Base-by-base conservation (phyloP, 2,797 vertebrate species). In the Epinephelus awoara region DNA sequence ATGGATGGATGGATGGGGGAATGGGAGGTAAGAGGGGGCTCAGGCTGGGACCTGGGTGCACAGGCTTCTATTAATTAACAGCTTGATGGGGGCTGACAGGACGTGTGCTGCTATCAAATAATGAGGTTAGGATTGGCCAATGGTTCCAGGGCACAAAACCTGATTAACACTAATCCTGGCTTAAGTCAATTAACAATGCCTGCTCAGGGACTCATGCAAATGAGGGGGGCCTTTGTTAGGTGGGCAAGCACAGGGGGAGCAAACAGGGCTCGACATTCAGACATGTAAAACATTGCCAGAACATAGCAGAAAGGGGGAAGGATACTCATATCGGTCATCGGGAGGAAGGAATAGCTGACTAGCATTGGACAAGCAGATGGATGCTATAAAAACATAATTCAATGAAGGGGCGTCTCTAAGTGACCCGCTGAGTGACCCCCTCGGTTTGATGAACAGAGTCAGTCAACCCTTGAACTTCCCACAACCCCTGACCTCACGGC, bases 121-220 rank as follows among this genome's bases (percentile, higher is more conserved):
- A 96, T 94, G 94, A 95, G 94, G 93, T 94, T 93, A 94, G 90
- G 88, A 94, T 91, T 93, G 91, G 91, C 90, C 92, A 86, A 89
- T 87, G 90, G 89, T 95, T 95, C 89, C 91, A 89, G 91, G 90
- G 90, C 91, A 92, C 88, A 88, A 91, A 94, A 89, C 91, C 89
- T 94, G 93, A 95, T 94, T 94, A 95, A 88, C 89, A 86, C 88
- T 95, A 95, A 95, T 95, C 93, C 94, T 79, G 86, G 89, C 81
- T 95, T 95, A 93, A 95, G 94, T 95, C 94, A 94, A 95, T 95
- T 95, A 95, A 93, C 84, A 91, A 93, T 88, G 89, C 88, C 88
- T 84, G 89, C 90, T 87, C 84, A 71, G 88, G 89, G 93, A 92
- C 80, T 93, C 85, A 93, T 93, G 92, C 89, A 93, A 94, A 94